Evolutionary conservation across 2,113 vertebrate genomes (phyloP).

Genomic region (Ginglymostoma cirratum): DNA sequence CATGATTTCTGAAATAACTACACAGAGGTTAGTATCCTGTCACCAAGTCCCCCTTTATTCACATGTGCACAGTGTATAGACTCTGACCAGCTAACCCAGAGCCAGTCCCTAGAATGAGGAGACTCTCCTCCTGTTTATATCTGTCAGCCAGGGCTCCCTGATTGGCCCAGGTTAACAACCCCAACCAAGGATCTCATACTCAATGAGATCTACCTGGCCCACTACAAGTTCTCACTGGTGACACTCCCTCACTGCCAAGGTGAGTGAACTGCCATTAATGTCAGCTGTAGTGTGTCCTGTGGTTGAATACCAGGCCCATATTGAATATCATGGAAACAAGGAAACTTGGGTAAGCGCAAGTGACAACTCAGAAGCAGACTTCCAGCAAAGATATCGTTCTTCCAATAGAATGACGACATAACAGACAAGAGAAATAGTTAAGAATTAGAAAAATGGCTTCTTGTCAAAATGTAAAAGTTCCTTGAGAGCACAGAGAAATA

Average conservation of each 20-base stretch:
- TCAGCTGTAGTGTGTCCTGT: neutral
- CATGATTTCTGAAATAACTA: neutral
- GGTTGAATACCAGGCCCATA: neutral
- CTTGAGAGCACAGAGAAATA: neutral
- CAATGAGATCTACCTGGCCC: too few species aligned
- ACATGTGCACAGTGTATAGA: too few species aligned
- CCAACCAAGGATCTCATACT: too few species aligned
- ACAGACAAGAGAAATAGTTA: neutral
- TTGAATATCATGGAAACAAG: neutral
- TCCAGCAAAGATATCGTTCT: neutral
- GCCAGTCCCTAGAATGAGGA: too few species aligned
- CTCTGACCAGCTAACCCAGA: too few species aligned
- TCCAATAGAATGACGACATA: neutral
- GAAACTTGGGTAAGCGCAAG: neutral
- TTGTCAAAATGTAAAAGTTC: neutral
- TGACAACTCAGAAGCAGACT: neutral
- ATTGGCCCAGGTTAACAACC: too few species aligned
- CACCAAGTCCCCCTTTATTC: too few species aligned
- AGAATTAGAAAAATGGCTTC: neutral
- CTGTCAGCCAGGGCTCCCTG: too few species aligned
- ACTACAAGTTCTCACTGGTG: too few species aligned
- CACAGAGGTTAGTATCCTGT: too few species aligned
- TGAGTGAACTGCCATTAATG: neutral
- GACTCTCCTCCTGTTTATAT: too few species aligned
- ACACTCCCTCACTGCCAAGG: too few species aligned